Conservation (phyloP, 2,888 invertebrate genomes). For the Pardosa pseudoannulata region DNA sequence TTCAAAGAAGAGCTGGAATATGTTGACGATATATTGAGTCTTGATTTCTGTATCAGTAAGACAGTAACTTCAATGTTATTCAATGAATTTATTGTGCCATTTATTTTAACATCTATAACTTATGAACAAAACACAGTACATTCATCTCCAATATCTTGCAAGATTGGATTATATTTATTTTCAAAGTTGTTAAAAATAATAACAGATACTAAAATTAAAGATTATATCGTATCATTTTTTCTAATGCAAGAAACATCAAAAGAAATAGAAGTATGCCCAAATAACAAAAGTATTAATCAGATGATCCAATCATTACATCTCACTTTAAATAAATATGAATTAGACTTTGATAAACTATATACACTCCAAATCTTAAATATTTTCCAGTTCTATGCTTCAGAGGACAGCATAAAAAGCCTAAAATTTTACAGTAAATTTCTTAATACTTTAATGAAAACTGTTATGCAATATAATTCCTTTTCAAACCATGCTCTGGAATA, state of each 20-base stretch:
- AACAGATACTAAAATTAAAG: conserved; percentile 22
- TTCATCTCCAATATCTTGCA: not conserved
- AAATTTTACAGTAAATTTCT: conserved; percentile 6
- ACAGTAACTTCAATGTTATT: not conserved
- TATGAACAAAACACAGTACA: not conserved
- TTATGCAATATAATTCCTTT: not conserved
- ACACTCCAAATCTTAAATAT: not conserved
- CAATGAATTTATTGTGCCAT: conserved; percentile 9
- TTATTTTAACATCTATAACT: not conserved
- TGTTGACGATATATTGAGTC: conserved; percentile 35
- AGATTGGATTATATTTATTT: conserved; percentile 7
- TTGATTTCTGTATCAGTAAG: not conserved
- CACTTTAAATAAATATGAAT: not conserved
- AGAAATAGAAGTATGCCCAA: not conserved
- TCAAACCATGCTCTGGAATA: not conserved
- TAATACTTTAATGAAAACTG: not conserved
- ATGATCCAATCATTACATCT: not conserved
- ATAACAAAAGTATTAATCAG: not conserved
- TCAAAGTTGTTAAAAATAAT: conserved; percentile 3
- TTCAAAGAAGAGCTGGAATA: conserved; percentile 36
- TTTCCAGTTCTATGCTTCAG: not conserved
- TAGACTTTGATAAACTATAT: not conserved
- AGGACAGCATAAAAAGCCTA: not conserved
- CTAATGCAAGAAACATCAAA: not conserved
- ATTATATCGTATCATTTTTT: not conserved